Percentiles rank a stretch among this genome's conserved stretches.
phyloP scores from a whole-genome alignment of 2,113 vertebrate genomes.

The Xenopus tropicalis region UCB_Xtro_10.0 CM004450.2:4802001-4802500 shows the following conservation, averaged over 20 bases:
- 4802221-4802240: neutral
- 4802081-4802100: neutral
- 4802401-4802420: neutral
- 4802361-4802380: neutral
- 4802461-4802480: slow-evolving; percentile 1
- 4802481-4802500: neutral
- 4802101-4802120: slow-evolving; percentile 18
- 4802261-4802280: neutral
- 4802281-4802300: too few species aligned
- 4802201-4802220: neutral
- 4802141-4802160: too few species aligned
- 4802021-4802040: neutral
- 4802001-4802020: too few species aligned
- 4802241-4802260: neutral
- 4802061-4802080: slow-evolving; percentile 11
- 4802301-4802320: neutral
- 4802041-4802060: slow-evolving; percentile 19
- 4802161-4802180: too few species aligned
- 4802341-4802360: neutral
- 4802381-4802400: neutral
- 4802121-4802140: slow-evolving; percentile 1
- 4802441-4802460: slow-evolving; percentile 2
- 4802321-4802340: slow-evolving; percentile 10
- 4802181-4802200: too few species aligned
- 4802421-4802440: slow-evolving; percentile 20